Evolutionary conservation across 2,888 invertebrate genomes (phyloP).

Genomic region (Ecliptopera silaceata): DNA sequence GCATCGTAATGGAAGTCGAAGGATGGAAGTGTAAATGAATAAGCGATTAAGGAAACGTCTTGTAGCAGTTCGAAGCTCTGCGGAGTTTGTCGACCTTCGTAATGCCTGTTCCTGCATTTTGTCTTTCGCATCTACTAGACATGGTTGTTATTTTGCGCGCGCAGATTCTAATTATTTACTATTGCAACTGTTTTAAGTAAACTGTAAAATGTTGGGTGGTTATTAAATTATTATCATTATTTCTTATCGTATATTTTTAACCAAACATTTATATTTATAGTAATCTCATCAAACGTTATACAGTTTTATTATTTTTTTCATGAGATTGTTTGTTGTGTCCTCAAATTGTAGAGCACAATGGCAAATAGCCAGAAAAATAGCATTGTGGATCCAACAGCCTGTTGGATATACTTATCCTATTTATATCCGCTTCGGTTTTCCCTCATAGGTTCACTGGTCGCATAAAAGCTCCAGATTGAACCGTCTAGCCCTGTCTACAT

Average conservation of each 20-base stretch:
- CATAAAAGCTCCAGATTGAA: constrained; percentile 7
- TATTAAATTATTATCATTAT: too few relatives aligned
- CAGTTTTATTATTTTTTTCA: not conserved
- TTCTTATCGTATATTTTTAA: too few relatives aligned
- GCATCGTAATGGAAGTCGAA: constrained; percentile 32
- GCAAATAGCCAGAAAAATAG: not conserved
- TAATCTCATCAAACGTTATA: too few relatives aligned
- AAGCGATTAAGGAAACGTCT: constrained; percentile 57
- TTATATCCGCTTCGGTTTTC: not conserved
- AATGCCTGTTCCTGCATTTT: constrained; percentile 48
- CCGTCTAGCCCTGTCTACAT: constrained; percentile 40
- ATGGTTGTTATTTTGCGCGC: not conserved
- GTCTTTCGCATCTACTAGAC: constrained; percentile 44
- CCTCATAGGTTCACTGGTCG: constrained; percentile 9
- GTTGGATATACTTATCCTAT: not conserved
- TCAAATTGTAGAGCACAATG: not conserved
- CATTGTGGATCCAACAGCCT: not conserved
- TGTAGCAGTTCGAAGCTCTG: constrained; percentile 39
- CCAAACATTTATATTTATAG: too few relatives aligned
- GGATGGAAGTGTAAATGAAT: constrained; percentile 49
- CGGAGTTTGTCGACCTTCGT: constrained; percentile 67
- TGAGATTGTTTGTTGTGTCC: not conserved
- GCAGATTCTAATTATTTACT: too few relatives aligned
- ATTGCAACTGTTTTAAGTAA: too few relatives aligned
- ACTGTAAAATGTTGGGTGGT: too few relatives aligned